These are phyloP conservation scores for Chromis chromis DNA, from an alignment of 2,797 vertebrate species.

Conservation along the genomic window DNA sequence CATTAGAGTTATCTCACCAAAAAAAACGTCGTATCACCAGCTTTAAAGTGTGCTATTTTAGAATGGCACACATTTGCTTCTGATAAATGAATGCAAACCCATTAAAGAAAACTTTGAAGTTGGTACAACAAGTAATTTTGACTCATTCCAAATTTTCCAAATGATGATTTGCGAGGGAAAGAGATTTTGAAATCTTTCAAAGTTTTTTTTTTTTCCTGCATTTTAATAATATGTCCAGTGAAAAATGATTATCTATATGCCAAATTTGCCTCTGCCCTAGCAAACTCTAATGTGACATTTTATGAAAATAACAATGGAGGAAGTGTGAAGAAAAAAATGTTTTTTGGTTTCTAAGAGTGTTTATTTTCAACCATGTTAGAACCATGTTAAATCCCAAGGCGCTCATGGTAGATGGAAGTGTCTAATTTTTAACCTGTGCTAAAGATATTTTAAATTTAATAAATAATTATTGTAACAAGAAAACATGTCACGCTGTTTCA, in stretches of 20 bases:
- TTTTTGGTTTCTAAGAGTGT: slow-evolving; percentile 79
- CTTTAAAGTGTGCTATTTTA: slow-evolving; percentile 74
- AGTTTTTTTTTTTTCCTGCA: slow-evolving; percentile 29
- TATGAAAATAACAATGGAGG: slow-evolving; percentile 55
- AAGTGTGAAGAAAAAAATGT: slow-evolving; percentile 49
- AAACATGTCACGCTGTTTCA: slow-evolving; percentile 48
- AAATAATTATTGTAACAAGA: slow-evolving; percentile 90
- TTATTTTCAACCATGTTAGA: slow-evolving; percentile 85
- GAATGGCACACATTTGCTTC: slow-evolving; percentile 65
- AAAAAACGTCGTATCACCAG: slow-evolving; percentile 75
- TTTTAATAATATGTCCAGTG: slow-evolving; percentile 59
- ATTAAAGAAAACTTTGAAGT: slow-evolving; percentile 47
- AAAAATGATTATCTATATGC: slow-evolving; percentile 66
- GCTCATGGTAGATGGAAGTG: slow-evolving; percentile 85
- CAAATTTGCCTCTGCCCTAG: slow-evolving; percentile 86
- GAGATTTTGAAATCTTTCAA: slow-evolving; percentile 46
- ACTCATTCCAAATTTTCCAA: slow-evolving; percentile 65
- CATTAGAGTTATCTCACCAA: slow-evolving; percentile 73
- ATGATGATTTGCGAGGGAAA: slow-evolving; percentile 55
- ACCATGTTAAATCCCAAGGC: slow-evolving; percentile 78
- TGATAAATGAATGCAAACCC: slow-evolving; percentile 50
- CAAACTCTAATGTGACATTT: slow-evolving; percentile 79
- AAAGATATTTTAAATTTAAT: slow-evolving; percentile 91
- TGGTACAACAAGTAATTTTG: slow-evolving; percentile 55
- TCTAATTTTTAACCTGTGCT: slow-evolving; percentile 90